phyloP scores from a whole-genome alignment of 2,113 vertebrate genomes.

The Daphoenositta chrysoptera region DNA sequence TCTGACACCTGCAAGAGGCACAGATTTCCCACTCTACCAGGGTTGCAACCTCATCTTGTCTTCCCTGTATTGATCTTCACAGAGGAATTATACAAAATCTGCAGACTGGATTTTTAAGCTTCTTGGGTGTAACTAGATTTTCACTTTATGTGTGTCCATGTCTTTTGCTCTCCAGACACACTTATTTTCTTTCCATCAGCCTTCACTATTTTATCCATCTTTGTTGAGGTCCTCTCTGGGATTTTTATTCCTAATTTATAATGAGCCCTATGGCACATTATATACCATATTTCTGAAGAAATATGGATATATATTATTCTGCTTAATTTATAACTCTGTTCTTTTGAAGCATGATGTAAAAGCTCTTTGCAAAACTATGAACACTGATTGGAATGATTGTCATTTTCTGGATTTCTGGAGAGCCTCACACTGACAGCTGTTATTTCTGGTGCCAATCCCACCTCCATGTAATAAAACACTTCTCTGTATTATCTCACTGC shows the following conservation, averaged over 20 bases:
- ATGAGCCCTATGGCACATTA: neutral
- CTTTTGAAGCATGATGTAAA: neutral
- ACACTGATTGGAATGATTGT: neutral
- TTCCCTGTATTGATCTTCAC: neutral
- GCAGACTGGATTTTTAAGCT: neutral
- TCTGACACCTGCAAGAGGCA: neutral
- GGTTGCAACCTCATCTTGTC: neutral
- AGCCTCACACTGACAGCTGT: slow-evolving; percentile 46
- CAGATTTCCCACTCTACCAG: neutral
- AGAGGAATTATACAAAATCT: neutral
- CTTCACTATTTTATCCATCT: neutral
- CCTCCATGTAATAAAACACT: slow-evolving; percentile 46
- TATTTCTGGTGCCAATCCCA: slow-evolving; percentile 30
- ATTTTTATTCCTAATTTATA: neutral
- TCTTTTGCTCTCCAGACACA: neutral
- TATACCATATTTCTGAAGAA: neutral
- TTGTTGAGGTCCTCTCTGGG: neutral
- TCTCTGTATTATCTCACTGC: slow-evolving; percentile 45
- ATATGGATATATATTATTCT: neutral
- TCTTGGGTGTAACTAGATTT: neutral
- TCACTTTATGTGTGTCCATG: neutral
- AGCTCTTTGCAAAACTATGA: neutral
- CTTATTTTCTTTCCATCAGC: neutral
- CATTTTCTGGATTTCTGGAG: slow-evolving; percentile 49
- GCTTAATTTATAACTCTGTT: neutral